These are phyloP conservation scores for Timandra comae DNA, from an alignment of 2,888 invertebrate species.

Conservation along the genomic window DNA sequence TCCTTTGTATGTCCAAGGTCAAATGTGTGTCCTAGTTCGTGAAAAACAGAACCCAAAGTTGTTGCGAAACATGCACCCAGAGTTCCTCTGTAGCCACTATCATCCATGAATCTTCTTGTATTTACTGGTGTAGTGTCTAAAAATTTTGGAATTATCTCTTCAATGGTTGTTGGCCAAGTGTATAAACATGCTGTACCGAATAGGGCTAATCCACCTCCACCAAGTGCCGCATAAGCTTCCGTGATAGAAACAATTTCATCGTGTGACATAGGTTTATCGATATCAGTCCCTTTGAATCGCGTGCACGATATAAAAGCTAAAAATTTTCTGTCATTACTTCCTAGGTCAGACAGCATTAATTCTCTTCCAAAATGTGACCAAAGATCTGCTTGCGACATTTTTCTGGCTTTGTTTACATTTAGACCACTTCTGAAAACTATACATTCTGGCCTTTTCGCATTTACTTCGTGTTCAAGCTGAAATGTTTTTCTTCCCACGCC, in stretches of 20 bases:
- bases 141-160: conserved; percentile 79
- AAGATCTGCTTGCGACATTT: conserved; percentile 85
- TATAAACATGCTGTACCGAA: conserved; percentile 94
- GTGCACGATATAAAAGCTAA: conserved; percentile 94
- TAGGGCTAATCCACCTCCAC: conserved; percentile 93
- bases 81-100: conserved; percentile 92
- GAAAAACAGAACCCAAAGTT: conserved; percentile 92
- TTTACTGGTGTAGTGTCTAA: conserved; percentile 80
- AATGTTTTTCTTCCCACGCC: conserved; percentile 89
- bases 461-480: conserved; percentile 81
- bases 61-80: conserved; percentile 93
- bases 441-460: conserved; percentile 78
- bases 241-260: conserved; percentile 82
- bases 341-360: conserved; percentile 82
- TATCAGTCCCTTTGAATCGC: conserved; percentile 80
- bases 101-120: conserved; percentile 86
- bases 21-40: conserved; percentile 96
- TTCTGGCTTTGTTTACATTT: conserved; percentile 81
- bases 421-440: conserved; percentile 84
- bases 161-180: conserved; percentile 88
- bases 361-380: conserved; percentile 93
- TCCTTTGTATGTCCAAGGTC: conserved; percentile 93
- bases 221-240: conserved; percentile 91
- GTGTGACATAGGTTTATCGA: conserved; percentile 79
- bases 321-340: conserved; percentile 85